Base-by-base conservation (phyloP, 2,797 vertebrate genomes). In the Chloroceryle amazona region DNA sequence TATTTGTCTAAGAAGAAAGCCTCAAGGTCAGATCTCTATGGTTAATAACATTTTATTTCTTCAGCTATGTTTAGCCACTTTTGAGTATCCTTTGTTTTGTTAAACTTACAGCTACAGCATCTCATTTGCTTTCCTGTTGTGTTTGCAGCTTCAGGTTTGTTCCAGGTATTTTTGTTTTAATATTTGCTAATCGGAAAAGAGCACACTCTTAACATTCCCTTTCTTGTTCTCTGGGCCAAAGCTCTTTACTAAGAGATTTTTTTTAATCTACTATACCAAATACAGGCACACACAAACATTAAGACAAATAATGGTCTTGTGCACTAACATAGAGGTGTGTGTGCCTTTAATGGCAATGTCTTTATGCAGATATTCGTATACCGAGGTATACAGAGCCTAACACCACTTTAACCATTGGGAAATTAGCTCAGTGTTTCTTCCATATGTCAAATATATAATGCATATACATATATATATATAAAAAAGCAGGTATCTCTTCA, bases 191-290 rank as follows among this genome's bases (percentile, higher is more conserved):
- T 94, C 42, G 81, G 83, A 96, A 63, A 92, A 93, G 71, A 95
- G 74, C 73, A 85, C 76, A 54, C 67, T 62, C 52, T 66, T 66
- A 82, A 97, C 97, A 97, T 98, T 98, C 97, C 97, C 94, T 93
- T 83, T 81, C 94, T 84, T 79, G 42, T 93, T 89, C 61, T 89
- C 68, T 87, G 96, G 97, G 95, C 96, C 96, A 94, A 96, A 97
- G 89, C 60, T 66, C 41, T 92, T 95, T 66, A 83, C 57, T 42
- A 41, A 80, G 68, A 81, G 63, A 33, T 61, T 86, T 66, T 41
- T 67, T 84, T 81, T 71, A n/a, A 68, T 75, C 61, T 81, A 22
- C 39, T 66, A 26, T 55, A 55, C 67, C 58, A 72, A 97, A 94
- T 93, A 60, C 6, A 79, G 58, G 52, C 37, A 91, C 84, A 93